A percentile compares a stretch with the other conserved stretches of the same genome.
Evolutionary conservation across 2,888 invertebrate genomes (phyloP).

Genomic region (Digitonthophagus gazella): DNA sequence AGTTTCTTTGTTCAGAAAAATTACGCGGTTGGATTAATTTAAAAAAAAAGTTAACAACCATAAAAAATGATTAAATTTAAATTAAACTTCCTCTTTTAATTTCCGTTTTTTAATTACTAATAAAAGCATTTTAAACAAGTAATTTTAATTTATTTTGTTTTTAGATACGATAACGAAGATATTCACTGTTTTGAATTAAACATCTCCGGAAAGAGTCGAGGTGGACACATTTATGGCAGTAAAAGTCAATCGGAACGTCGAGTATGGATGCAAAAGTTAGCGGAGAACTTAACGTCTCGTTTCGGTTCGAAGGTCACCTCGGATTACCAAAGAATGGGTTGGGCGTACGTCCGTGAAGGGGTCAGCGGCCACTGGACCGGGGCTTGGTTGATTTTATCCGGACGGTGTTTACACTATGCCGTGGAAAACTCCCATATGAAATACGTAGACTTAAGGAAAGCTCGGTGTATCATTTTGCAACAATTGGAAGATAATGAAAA

Average conservation of each 20-base stretch:
- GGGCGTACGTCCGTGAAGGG: conserved; percentile 73
- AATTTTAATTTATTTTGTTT: conserved; percentile 25
- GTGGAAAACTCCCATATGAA: conserved; percentile 57
- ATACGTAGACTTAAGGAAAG: conserved; percentile 75
- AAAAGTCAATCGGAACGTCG: conserved; percentile 57
- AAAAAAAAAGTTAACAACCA: too few relatives aligned
- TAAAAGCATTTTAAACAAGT: background rate
- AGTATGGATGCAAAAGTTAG: conserved; percentile 77
- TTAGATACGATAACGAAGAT: conserved; percentile 55
- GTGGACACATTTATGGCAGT: conserved; percentile 59
- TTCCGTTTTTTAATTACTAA: background rate
- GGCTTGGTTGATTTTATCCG: conserved; percentile 76
- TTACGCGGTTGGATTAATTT: background rate
- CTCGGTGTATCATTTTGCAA: conserved; percentile 70
- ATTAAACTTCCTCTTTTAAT: too few relatives aligned
- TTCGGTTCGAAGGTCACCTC: conserved; percentile 67
- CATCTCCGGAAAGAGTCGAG: conserved; percentile 53
- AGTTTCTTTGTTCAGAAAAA: background rate
- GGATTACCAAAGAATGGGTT: conserved; percentile 73
- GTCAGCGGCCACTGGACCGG: conserved; percentile 73
- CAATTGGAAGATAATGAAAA: conserved; percentile 56
- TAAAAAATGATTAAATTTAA: too few relatives aligned
- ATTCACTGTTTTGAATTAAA: conserved; percentile 65
- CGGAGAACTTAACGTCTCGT: conserved; percentile 69
- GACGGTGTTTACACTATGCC: conserved; percentile 63